These are phyloP conservation scores for Harlomillsia oculata DNA, from an alignment of 1,140 invertebrate species.

Conservation along the genomic window DNA sequence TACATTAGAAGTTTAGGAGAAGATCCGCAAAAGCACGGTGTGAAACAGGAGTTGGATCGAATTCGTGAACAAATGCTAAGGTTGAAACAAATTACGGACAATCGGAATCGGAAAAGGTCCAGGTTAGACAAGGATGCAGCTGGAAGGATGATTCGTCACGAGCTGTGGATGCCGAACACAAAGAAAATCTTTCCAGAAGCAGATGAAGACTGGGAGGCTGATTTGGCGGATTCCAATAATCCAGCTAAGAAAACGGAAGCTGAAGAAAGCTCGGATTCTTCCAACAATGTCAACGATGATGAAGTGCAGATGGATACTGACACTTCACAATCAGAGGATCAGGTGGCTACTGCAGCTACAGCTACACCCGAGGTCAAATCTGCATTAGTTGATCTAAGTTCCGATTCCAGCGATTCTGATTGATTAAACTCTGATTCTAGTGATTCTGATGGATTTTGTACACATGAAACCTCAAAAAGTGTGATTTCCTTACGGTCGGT, in stretches of 20 bases:
- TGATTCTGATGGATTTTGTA: too few relatives aligned
- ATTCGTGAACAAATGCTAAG: slow-evolving; percentile 28
- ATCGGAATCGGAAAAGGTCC: slow-evolving; percentile 15
- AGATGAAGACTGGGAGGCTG: slow-evolving; percentile 1
- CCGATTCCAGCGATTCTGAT: too few relatives aligned
- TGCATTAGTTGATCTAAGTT: too few relatives aligned
- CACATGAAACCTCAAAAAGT: too few relatives aligned
- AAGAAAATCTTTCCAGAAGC: neutral
- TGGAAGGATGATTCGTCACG: slow-evolving; percentile 22
- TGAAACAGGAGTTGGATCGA: slow-evolving; percentile 34
- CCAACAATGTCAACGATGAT: too few relatives aligned
- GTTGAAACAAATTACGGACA: slow-evolving; percentile 30
- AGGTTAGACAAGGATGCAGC: slow-evolving; percentile 28
- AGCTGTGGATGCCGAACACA: slow-evolving; percentile 9
- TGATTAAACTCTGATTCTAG: too few relatives aligned
- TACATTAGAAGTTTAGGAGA: slow-evolving; percentile 33
- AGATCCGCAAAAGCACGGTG: slow-evolving; percentile 22
- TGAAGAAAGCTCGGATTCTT: neutral
- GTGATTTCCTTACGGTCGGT: too few relatives aligned
- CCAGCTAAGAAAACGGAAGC: neutral
- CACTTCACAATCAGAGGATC: too few relatives aligned
- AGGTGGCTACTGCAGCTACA: too few relatives aligned
- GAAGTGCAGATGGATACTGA: too few relatives aligned
- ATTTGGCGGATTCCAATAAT: too few relatives aligned
- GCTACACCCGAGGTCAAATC: too few relatives aligned